Conservation (phyloP, 2,113 vertebrate genomes). For the Nesospiza acunhae region DNA sequence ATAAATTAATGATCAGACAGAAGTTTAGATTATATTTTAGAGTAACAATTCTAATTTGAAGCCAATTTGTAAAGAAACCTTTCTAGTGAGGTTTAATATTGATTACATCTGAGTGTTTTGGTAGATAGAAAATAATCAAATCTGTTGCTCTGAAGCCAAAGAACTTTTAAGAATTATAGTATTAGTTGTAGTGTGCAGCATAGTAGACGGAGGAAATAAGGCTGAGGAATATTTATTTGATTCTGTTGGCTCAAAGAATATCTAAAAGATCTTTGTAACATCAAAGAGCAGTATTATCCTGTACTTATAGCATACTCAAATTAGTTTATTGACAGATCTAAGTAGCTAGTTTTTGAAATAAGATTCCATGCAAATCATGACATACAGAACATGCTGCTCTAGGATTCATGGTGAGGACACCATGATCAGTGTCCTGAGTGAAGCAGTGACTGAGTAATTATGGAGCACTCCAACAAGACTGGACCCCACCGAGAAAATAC, state of each 20-base stretch:
- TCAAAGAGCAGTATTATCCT: neutral
- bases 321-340: neutral
- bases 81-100: neutral
- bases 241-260: neutral
- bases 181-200: neutral
- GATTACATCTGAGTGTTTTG: neutral
- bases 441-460: neutral
- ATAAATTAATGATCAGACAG: neutral
- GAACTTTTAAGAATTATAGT: neutral
- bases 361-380: neutral
- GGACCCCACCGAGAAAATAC: neutral
- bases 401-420: neutral
- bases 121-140: neutral
- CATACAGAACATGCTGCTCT: neutral
- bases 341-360: neutral
- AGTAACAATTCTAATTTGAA: neutral
- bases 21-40: neutral
- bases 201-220: neutral
- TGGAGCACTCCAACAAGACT: neutral
- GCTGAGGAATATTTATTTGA: neutral
- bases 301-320: neutral
- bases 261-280: neutral
- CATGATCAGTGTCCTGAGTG: fast-evolving
- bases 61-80: neutral
- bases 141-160: neutral